A percentile compares a stretch with the other conserved stretches of the same genome.
Conservation (phyloP, 1,140 invertebrate genomes). For the Drosophila obscura region DNA sequence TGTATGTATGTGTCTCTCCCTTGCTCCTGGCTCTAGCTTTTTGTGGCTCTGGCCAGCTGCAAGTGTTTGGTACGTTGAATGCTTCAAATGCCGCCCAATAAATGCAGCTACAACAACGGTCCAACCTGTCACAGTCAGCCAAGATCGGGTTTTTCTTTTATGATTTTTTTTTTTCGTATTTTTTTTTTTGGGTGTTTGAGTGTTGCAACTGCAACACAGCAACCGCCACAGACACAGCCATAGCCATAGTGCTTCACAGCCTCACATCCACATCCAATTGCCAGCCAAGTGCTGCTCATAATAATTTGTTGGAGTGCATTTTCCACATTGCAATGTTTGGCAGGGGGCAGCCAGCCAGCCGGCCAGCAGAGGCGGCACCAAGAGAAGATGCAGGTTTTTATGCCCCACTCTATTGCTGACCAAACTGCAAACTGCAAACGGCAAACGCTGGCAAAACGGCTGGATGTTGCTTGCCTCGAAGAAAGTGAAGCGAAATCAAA, state of each 20-base stretch:
- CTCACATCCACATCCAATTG: conserved; percentile 55
- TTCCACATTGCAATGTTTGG: conserved; percentile 70
- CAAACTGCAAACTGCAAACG: background rate
- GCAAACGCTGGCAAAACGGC: conserved; percentile 37
- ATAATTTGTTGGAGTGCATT: conserved; percentile 78
- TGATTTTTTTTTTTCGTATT: conserved; percentile 38
- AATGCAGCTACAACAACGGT: conserved; percentile 27
- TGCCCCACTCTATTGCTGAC: conserved; percentile 7
- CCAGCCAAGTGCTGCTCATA: conserved; percentile 63
- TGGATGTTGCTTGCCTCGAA: conserved; percentile 54
- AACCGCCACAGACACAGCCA: conserved; percentile 31
- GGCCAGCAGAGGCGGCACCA: background rate
- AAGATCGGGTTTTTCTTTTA: conserved; percentile 48
- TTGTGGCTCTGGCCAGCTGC: conserved; percentile 37
- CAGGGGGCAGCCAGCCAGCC: conserved; percentile 14
- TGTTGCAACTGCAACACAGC: conserved; percentile 61
- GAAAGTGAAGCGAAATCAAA: conserved; percentile 81
- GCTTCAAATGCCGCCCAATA: conserved; percentile 40
- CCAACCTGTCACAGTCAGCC: conserved; percentile 63
- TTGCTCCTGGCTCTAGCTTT: conserved; percentile 10
- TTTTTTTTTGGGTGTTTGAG: conserved; percentile 49
- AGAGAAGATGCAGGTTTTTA: conserved; percentile 46
- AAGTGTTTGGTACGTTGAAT: conserved; percentile 20
- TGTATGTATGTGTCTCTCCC: background rate
- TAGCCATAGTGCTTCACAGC: conserved; percentile 11